phyloP scores from a whole-genome alignment of 1,140 invertebrate species.

The Drosophila nebulosa region DNA sequence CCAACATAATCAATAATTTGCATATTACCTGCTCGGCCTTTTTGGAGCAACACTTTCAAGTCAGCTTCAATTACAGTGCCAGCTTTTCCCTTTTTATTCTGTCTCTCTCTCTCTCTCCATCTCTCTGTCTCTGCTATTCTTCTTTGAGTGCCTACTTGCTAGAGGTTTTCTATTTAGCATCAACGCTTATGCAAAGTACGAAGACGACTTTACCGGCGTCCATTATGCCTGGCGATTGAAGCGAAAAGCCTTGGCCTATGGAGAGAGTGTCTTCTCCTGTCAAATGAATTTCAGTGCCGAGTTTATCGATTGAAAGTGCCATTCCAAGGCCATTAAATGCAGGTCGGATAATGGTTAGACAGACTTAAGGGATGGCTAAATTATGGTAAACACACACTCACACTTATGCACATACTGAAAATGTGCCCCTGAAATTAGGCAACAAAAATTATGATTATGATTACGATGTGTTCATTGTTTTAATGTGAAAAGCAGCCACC shows the following conservation, averaged over 20 bases:
- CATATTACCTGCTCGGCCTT: slow-evolving; percentile 6
- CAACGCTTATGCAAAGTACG: slow-evolving; percentile 61
- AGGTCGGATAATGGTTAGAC: neutral
- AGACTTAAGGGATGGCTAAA: slow-evolving; percentile 5
- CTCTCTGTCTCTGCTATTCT: slow-evolving; percentile 5
- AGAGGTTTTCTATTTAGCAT: slow-evolving; percentile 63
- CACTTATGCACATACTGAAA: neutral
- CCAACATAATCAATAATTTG: slow-evolving; percentile 1
- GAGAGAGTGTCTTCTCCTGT: slow-evolving; percentile 20
- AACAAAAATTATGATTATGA: slow-evolving; percentile 75
- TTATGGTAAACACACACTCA: slow-evolving; percentile 20
- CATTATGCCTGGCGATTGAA: slow-evolving; percentile 72
- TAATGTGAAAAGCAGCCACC: slow-evolving; percentile 43
- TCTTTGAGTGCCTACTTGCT: slow-evolving; percentile 25
- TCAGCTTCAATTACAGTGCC: slow-evolving; percentile 67
- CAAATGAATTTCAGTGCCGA: slow-evolving; percentile 30
- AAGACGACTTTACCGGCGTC: slow-evolving; percentile 29
- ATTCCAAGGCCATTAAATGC: slow-evolving; percentile 32
- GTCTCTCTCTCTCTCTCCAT: no score
- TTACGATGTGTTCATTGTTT: slow-evolving; percentile 78
- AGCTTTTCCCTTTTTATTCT: neutral
- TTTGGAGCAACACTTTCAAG: slow-evolving; percentile 48
- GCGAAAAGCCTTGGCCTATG: slow-evolving; percentile 41
- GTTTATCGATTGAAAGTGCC: slow-evolving; percentile 32
- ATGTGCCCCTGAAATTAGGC: slow-evolving; percentile 60